Evolutionary conservation across 2,888 invertebrate species (phyloP).

Genomic region (Brachypalpus laphriformis): DNA sequence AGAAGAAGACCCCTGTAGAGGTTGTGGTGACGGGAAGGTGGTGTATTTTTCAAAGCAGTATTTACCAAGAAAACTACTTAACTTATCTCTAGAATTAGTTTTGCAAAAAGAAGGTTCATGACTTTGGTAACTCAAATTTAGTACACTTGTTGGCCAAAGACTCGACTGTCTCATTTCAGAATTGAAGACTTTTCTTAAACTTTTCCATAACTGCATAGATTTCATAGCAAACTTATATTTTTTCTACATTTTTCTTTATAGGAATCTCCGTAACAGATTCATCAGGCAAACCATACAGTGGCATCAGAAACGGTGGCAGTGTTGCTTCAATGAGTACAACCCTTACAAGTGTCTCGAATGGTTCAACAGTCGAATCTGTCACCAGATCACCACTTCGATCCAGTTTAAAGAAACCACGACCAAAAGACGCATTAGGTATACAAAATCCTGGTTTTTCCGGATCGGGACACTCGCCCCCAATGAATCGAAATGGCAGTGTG

Average conservation of each 20-base stretch:
- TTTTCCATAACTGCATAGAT: too few relatives aligned
- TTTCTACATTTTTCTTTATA: slow-evolving; percentile 77
- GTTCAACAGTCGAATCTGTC: slow-evolving; percentile 83
- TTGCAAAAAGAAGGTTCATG: too few relatives aligned
- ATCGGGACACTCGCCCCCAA: slow-evolving; percentile 92
- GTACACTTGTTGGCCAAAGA: too few relatives aligned
- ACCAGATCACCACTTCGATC: slow-evolving; percentile 89
- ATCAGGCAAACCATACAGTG: slow-evolving; percentile 91
- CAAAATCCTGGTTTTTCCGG: slow-evolving; percentile 90
- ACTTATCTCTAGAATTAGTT: too few relatives aligned
- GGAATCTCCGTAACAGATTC: slow-evolving; percentile 94
- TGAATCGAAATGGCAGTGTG: slow-evolving; percentile 92
- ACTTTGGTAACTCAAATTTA: too few relatives aligned
- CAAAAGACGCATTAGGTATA: slow-evolving; percentile 89
- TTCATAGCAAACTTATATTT: too few relatives aligned
- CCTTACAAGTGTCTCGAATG: slow-evolving; percentile 86
- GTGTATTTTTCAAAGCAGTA: too few relatives aligned
- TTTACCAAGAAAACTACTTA: too few relatives aligned
- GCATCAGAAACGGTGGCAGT: slow-evolving; percentile 87
- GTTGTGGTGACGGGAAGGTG: too few relatives aligned
- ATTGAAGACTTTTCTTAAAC: too few relatives aligned
- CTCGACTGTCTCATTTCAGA: too few relatives aligned
- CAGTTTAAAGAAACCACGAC: slow-evolving; percentile 91
- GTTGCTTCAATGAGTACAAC: slow-evolving; percentile 90
- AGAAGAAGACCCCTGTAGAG: too few relatives aligned